Conservation (phyloP, 2,888 invertebrate genomes). For the Bombyx huttoni region DNA sequence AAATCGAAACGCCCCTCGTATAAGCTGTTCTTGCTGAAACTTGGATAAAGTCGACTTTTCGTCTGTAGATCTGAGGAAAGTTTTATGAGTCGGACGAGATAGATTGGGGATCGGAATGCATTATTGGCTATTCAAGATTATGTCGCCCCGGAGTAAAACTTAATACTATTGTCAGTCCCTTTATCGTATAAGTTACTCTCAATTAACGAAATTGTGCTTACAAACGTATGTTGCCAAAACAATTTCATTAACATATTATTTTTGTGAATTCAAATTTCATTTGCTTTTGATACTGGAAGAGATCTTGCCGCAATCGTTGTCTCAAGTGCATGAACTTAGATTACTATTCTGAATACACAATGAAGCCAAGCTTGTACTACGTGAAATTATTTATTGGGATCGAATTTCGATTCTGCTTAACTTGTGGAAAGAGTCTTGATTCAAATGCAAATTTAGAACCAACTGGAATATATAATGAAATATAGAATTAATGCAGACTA, state of each 20-base stretch:
- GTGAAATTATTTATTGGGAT: constrained; percentile 64
- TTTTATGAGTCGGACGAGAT: constrained; percentile 57
- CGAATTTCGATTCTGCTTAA: constrained; percentile 53
- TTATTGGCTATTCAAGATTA: constrained; percentile 56
- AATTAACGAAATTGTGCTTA: background rate
- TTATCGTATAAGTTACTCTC: background rate
- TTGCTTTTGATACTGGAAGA: no score
- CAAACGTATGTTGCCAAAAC: no score
- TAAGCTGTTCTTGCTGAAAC: constrained; percentile 33
- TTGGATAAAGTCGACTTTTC: constrained; percentile 37
- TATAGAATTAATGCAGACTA: constrained; percentile 49
- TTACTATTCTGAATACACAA: constrained; percentile 42
- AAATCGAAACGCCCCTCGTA: constrained; percentile 19
- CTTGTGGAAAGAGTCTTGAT: constrained; percentile 49
- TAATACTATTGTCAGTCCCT: background rate
- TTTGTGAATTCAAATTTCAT: no score
- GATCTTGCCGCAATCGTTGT: constrained; percentile 4
- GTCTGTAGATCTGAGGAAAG: constrained; percentile 39
- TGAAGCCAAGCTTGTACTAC: constrained; percentile 56
- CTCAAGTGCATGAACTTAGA: constrained; percentile 43
- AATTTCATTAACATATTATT: no score
- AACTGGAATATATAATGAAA: constrained; percentile 54
- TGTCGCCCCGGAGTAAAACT: constrained; percentile 22
- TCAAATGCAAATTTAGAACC: constrained; percentile 64
- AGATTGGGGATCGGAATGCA: constrained; percentile 50